Conservation (phyloP, 2,113 vertebrate genomes). For the Pelvicachromis taeniatus region DNA sequence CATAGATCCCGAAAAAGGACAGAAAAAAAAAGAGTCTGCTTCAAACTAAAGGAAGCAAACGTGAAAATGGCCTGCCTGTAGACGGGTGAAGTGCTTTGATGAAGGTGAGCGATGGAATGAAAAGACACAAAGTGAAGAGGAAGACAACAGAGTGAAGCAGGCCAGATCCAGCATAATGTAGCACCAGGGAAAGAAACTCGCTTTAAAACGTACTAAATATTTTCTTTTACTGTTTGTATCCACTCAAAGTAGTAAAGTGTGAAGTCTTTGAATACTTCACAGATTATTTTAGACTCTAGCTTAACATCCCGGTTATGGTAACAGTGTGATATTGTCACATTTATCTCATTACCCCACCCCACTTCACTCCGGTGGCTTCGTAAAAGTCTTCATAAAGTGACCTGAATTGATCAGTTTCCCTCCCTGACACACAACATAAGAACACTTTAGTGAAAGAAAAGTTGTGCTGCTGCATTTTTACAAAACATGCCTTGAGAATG, state of each 20-base stretch:
- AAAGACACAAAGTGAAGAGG: constrained; percentile 88
- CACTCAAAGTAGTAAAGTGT: not conserved
- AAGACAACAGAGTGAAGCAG: constrained; percentile 93
- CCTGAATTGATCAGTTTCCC: not conserved
- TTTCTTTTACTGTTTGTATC: not conserved
- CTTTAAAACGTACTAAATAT: not conserved
- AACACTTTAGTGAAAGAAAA: constrained; percentile 50
- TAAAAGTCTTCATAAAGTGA: not conserved
- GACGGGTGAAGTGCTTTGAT: constrained; percentile 86
- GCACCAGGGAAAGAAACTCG: constrained; percentile 11
- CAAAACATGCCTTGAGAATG: not conserved
- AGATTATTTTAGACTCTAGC: not conserved
- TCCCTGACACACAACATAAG: constrained; percentile 42
- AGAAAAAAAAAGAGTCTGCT: not conserved
- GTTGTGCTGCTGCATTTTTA: constrained; percentile 26
- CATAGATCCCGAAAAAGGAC: not conserved
- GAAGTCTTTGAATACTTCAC: not conserved
- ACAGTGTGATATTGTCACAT: not conserved
- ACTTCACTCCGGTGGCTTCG: not conserved
- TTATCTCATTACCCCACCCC: not conserved
- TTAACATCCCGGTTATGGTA: not conserved
- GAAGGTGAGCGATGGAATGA: constrained; percentile 88
- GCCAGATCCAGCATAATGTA: constrained; percentile 62
- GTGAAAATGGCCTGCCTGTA: constrained; percentile 96
- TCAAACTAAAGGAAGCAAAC: constrained; percentile 64